These are phyloP conservation scores for Chloroceryle amazona DNA, from an alignment of 2,797 vertebrate genomes.

Conservation along the genomic window DNA sequence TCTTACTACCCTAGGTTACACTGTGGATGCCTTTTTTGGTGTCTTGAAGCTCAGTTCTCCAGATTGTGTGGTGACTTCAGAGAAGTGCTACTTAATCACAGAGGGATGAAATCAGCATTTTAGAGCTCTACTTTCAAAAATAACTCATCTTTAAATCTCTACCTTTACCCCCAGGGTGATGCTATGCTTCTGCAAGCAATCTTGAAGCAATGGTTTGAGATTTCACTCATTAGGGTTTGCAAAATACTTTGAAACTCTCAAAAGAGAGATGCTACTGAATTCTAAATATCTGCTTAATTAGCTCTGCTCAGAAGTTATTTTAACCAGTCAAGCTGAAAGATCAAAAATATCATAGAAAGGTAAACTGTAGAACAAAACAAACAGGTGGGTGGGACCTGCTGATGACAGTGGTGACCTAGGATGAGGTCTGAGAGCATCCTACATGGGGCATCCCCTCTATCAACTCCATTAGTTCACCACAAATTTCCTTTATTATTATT, in stretches of 20 bases:
- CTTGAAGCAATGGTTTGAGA: not conserved
- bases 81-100: not conserved
- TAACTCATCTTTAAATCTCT: not conserved
- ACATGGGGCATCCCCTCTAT: fast-evolving
- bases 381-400: fast-evolving
- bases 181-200: not conserved
- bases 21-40: not conserved
- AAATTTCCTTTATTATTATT: not conserved
- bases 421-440: not conserved
- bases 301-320: not conserved
- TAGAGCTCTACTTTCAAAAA: not conserved
- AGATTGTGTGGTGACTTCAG: not conserved
- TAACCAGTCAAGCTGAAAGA: not conserved
- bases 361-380: not conserved
- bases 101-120: not conserved
- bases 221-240: not conserved
- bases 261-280: not conserved
- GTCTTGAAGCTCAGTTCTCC: not conserved
- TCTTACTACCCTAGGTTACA: not conserved
- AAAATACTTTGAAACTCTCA: not conserved
- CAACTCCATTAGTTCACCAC: fast-evolving
- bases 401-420: not conserved
- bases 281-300: constrained; percentile 11
- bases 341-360: not conserved
- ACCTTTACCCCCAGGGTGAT: not conserved